Evolutionary conservation across 2,888 invertebrate species (phyloP), one percentile per base, ranked within the genome.

Genomic region (Noctua janthe): DNA sequence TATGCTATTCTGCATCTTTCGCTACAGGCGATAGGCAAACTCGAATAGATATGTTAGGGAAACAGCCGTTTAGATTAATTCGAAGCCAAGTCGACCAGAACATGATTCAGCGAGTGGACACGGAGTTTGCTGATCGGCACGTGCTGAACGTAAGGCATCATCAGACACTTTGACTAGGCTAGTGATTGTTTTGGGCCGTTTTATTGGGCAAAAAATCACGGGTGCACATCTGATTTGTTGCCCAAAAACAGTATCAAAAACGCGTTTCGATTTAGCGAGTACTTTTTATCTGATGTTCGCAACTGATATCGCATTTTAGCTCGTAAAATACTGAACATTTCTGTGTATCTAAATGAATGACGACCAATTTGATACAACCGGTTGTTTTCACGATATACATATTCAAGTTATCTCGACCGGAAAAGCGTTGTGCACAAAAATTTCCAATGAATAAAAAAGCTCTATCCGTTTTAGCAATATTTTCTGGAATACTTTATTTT

Each of bases 371-470:
- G 8, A 75, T 47, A 54, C 20, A 67, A 59, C 49, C 64, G 64
- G 35, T 43, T 69, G 56, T 8, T 76, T 69, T 76, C 67, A 47
- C 23, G 56, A 62, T 66, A 62, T 56, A 71, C n/a, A 71, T 74
- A 66, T 74, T 11, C 66, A 69, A 75, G 51, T 59, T 74, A 81
- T 59, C 43, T 78, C 71, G 64, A 73, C 80, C 73, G 62, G 67
- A 83, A 75, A 73, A 83, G 59, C 54, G 66, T 13, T 54, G 29
- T 59, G 67, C 77, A 49, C 56, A 62, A 76, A 86, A 82, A 83
- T 43, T 15, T 64, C 23, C 66, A 73, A 71, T 73, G 64, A 79
- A 76, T 35, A 75, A 80, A 75, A 77, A 77, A 54, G 49, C 20
- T 75, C 51, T 35, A 54, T 59, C 69, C 35, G 51, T 73, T 69